Conservation (phyloP, 2,888 invertebrate genomes). For the Amphipoea oculea region DNA sequence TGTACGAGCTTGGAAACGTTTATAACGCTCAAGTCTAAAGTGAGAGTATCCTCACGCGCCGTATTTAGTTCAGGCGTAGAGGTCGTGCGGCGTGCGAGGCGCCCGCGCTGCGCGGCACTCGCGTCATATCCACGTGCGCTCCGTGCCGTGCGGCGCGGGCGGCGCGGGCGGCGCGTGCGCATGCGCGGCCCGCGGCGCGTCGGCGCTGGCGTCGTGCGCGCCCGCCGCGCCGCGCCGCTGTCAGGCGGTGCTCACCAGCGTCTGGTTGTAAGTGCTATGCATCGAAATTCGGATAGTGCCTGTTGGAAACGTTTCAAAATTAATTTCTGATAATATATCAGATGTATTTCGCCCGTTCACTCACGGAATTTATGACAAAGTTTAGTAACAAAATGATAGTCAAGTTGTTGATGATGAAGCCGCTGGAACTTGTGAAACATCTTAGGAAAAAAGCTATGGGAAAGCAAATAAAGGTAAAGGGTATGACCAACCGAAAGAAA, state of each 20-base stretch:
- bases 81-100: slow-evolving; percentile 83
- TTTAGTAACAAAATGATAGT: slow-evolving; percentile 45
- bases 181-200: slow-evolving; percentile 64
- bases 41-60: slow-evolving; percentile 22
- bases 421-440: slow-evolving; percentile 41
- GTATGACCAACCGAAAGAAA: slow-evolving; percentile 61
- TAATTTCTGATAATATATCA: not conserved
- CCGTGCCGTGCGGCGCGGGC: slow-evolving; percentile 60
- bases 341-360: slow-evolving; percentile 27
- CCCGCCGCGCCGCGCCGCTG: slow-evolving; percentile 81
- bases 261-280: slow-evolving; percentile 89
- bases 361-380: slow-evolving; percentile 47
- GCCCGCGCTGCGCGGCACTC: slow-evolving; percentile 66
- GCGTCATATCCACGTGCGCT: slow-evolving; percentile 70
- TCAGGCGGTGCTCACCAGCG: slow-evolving; percentile 84
- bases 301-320: slow-evolving; percentile 64
- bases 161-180: slow-evolving; percentile 65
- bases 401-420: slow-evolving; percentile 59
- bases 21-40: slow-evolving; percentile 38
- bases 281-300: slow-evolving; percentile 88
- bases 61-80: slow-evolving; percentile 78
- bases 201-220: slow-evolving; percentile 68
- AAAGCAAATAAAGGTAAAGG: slow-evolving; percentile 64
- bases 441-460: slow-evolving; percentile 65
- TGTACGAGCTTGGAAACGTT: slow-evolving; percentile 48